phyloP scores from a whole-genome alignment of 2,113 vertebrate species.

The Indri indri region DNA sequence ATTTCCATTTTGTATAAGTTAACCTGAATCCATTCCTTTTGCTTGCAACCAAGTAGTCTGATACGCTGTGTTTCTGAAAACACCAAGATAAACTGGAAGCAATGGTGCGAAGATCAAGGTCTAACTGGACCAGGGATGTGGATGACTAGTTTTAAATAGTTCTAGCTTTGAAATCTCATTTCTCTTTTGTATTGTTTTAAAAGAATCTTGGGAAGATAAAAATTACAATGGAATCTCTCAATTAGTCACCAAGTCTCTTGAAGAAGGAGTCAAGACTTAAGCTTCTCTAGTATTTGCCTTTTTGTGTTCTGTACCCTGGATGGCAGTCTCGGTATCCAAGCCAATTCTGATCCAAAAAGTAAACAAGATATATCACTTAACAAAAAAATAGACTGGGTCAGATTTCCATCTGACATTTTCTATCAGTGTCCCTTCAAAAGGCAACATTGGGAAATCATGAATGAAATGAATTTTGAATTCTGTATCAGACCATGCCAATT shows the following conservation, averaged over 20 bases:
- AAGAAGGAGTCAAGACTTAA: neutral
- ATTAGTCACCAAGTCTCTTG: neutral
- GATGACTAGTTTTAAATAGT: neutral
- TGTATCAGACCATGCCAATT: constrained; percentile 20
- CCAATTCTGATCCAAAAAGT: constrained; percentile 22
- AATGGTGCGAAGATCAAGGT: neutral
- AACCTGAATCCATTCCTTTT: neutral
- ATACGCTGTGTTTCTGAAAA: neutral
- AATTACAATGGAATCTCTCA: neutral
- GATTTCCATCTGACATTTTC: constrained; percentile 33
- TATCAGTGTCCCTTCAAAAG: neutral
- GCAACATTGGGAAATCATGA: constrained; percentile 27
- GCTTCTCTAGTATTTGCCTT: constrained; percentile 1
- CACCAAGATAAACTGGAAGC: neutral
- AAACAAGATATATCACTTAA: constrained; percentile 12
- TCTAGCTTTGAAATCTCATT: neutral
- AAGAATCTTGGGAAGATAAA: neutral
- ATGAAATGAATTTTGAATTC: constrained; percentile 49
- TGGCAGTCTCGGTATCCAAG: neutral
- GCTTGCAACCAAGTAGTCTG: neutral
- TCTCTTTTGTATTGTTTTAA: constrained; percentile 33
- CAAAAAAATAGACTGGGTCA: neutral
- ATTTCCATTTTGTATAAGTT: neutral
- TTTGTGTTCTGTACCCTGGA: neutral
- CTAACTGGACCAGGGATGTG: neutral